Evolutionary conservation across 2,888 invertebrate genomes (phyloP), one percentile per base, ranked within the genome.

Genomic region (Lithophane socia): DNA sequence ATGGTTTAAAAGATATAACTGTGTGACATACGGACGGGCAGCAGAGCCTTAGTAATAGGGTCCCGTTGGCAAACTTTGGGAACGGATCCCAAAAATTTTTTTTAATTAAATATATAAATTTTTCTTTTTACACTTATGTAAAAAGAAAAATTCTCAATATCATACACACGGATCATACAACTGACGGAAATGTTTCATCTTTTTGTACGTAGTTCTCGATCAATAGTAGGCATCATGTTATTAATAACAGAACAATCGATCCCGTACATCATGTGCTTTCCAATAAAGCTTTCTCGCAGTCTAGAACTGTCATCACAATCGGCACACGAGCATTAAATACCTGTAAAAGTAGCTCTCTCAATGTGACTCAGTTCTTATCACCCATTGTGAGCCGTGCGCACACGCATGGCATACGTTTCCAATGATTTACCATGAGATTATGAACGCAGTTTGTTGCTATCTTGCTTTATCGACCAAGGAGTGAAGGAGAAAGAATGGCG

Each of bases 341-440:
- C 77, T 79, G 85, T 80, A 86, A 83, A 86, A 71, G 77, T 71
- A 69, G 88, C 90, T 91, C 90, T 91, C 92, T 88, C 87, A 79
- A 74, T 85, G 87, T 87, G 88, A 89, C 77, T 89, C 88, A 87
- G 86, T 89, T 88, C 89, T 88, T 90, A 87, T 88, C 86, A 76
- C 61, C 90, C 82, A 89, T 91, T 91, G 87, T 91, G 74, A 65
- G 79, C 71, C 87, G 85, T 88, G 76, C 74, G 80, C 79, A 75
- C 79, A 82, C 71, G 85, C 83, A 82, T 73, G 69, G 65, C 65
- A 68, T 71, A 67, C 82, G 79, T 72, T 85, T 74, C 87, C 64
- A 82, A 78, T 81, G 78, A 85, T 88, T 87, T 81, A 82, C 85
- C 61, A 83, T 82, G 70, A 78, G 84, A 88, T 85, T 81, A 81